Base-by-base conservation (phyloP, 2,797 vertebrate species). In the Myotis planiceps region DNA sequence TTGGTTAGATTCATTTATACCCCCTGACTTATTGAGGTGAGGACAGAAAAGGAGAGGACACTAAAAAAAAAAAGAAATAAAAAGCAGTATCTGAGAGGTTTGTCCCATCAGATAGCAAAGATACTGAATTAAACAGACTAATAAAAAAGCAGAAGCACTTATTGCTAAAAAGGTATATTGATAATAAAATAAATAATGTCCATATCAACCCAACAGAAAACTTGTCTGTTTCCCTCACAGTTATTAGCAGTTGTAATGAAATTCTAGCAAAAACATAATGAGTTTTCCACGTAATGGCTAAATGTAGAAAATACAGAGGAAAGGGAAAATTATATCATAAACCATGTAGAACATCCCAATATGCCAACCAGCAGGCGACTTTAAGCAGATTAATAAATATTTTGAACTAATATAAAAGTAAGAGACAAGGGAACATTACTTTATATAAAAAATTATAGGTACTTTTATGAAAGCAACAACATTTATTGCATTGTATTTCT, bases 381-480 rank as follows among this genome's bases (percentile, higher is more conserved):
- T 91, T 72, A 92, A 81, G 27, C 13, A 88, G 55, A 78, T 84
- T 93, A 95, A 91, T 95, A 92, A 95, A 96, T 81, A 95, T 85
- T 94, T 90, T 92, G n/a, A 92, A 85, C n/a, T 63, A 3, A 92
- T 75, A 78, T 88, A 86, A 94, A 88, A 63, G 49, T 65, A 96
- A 71, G 7, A 89, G 27, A 82, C 49, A 66, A 65, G 13, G 81
- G 5, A 34, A 60, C 71, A 65, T 69, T 21, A 86, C n/a, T 90
- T 88, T 85, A 37, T 39, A 58, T 83, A 49, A 53, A 71, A 90
- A 88, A 71, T 9, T 80, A 71, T 72, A 15, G 10, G 4, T 72
- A 60, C 58, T 92, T 5, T 80, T 55, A 87, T 25, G 78, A 83
- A 94, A 42, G 42, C 58, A 81, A 34, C 19, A 86, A 9, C 12